Evolutionary conservation across 2,113 vertebrate genomes (phyloP).

Genomic region (Brachyhypopomus occidentalis): DNA sequence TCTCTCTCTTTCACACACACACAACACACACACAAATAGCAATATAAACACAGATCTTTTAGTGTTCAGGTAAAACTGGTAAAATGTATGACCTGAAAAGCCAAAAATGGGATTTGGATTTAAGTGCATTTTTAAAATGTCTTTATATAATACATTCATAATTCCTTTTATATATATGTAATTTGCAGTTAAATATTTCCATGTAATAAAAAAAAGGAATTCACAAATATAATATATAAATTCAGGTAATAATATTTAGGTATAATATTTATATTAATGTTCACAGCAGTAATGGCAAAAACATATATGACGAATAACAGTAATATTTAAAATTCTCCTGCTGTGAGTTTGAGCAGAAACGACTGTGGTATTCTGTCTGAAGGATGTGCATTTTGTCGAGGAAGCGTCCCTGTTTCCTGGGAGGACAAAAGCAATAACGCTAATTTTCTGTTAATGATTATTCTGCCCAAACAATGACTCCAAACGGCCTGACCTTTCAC

Average conservation of each 20-base stretch:
- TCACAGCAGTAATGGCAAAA: not conserved
- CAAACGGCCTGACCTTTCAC: constrained; percentile 78
- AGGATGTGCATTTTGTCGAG: constrained; percentile 43
- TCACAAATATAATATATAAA: not conserved
- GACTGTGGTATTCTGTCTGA: constrained; percentile 55
- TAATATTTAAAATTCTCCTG: not conserved
- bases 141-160: not conserved
- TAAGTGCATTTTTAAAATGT: not conserved
- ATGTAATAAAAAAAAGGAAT: not conserved
- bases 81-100: not conserved
- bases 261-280: not conserved
- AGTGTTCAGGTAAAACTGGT: not conserved
- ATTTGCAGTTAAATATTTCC: not conserved
- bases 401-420: not conserved
- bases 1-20: not conserved
- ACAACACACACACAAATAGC: not conserved
- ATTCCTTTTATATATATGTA: not conserved
- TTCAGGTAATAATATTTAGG: no score
- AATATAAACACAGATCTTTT: not conserved
- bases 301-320: no score
- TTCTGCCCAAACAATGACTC: constrained; percentile 74
- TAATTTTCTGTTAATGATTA: constrained; percentile 80
- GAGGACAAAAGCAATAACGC: constrained; percentile 66
- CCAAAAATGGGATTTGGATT: no score
- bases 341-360: not conserved